Conservation (phyloP, 2,113 vertebrate genomes). For the Camelus bactrianus region DNA sequence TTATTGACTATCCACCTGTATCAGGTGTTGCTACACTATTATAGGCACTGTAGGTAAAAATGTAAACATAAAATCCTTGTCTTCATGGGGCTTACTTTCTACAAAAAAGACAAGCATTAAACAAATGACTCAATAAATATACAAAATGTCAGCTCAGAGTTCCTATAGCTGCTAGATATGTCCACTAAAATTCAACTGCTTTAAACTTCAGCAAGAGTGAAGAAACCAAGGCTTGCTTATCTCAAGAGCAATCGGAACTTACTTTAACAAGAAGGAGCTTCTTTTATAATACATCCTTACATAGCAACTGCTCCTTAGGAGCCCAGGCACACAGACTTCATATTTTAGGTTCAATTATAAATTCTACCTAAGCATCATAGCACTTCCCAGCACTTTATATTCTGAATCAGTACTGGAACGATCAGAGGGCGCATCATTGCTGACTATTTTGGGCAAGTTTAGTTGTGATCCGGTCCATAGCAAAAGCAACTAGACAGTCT, state of each 20-base stretch:
- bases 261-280: constrained; percentile 1
- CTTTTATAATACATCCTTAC: neutral
- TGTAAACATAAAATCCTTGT: neutral
- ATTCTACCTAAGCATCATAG: neutral
- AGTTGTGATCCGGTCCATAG: neutral
- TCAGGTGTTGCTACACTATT: neutral
- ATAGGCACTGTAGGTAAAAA: neutral
- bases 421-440: neutral
- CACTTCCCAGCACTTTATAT: neutral
- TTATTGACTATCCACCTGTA: neutral
- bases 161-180: neutral
- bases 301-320: neutral
- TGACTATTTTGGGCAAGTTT: neutral
- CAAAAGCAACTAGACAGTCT: neutral
- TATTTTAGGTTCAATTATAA: constrained; percentile 44
- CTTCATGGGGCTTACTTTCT: neutral
- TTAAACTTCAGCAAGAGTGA: neutral
- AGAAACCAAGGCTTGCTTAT: neutral
- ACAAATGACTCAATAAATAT: neutral
- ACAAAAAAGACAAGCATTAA: neutral
- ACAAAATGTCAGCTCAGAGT: neutral
- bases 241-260: neutral
- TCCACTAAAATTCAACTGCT: neutral
- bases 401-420: constrained; percentile 4
- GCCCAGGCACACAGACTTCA: neutral